Conservation (phyloP, 2,888 invertebrate species). For the Agrotis clavis region DNA sequence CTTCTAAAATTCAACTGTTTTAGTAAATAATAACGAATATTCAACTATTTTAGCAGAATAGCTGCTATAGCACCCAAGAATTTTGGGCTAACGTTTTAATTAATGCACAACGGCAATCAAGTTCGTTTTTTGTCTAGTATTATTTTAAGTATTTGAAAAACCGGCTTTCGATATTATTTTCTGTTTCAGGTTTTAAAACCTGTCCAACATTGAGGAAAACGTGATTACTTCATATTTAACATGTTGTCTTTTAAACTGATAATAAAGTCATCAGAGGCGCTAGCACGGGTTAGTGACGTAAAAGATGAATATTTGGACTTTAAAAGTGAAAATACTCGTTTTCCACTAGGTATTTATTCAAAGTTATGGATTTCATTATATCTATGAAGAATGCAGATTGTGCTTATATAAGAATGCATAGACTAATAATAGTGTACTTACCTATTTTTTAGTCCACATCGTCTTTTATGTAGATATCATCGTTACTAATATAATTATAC, state of each 20-base stretch:
- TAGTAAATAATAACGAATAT: background rate
- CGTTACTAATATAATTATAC: too few species aligned
- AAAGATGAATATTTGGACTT: too few species aligned
- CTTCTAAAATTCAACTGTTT: constrained; percentile 6
- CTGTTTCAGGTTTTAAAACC: background rate
- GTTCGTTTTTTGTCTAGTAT: constrained; percentile 32
- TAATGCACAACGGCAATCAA: constrained; percentile 31
- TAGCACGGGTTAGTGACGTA: too few species aligned
- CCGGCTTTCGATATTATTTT: constrained; percentile 30
- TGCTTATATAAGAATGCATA: too few species aligned
- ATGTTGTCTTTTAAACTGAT: too few species aligned
- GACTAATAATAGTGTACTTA: too few species aligned
- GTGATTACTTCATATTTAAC: background rate
- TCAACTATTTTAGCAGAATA: background rate
- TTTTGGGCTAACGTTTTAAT: constrained; percentile 21
- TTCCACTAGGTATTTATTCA: too few species aligned
- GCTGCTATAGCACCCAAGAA: constrained; percentile 1
- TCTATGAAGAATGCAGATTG: too few species aligned
- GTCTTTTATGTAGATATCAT: too few species aligned
- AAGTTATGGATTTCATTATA: too few species aligned
- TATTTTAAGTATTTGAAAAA: constrained; percentile 18
- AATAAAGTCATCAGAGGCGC: background rate
- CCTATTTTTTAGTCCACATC: too few species aligned
- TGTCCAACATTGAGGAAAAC: constrained; percentile 11
- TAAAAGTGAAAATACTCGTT: too few species aligned